Evolutionary conservation across 2,797 vertebrate species (phyloP).

Genomic region (Pseudochromis fuscus): DNA sequence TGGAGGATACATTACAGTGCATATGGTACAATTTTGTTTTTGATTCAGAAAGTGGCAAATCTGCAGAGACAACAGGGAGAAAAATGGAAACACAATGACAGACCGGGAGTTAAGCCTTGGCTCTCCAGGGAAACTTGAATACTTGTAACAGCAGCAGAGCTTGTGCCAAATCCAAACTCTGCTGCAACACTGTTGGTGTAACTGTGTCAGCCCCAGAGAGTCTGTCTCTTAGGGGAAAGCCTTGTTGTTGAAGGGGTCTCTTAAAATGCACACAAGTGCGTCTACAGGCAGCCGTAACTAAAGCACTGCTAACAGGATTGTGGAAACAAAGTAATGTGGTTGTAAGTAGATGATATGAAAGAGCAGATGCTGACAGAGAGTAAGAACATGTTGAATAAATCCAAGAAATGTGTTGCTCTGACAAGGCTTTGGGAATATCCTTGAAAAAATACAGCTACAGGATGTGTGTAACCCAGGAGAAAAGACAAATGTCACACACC

Average conservation of each 20-base stretch:
- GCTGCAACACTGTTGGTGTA: conserved; percentile 24
- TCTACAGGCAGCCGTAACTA: conserved; percentile 20
- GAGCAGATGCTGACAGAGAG: neutral
- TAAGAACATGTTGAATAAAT: neutral
- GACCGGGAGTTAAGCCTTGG: conserved; percentile 8
- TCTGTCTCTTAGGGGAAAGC: conserved; percentile 41
- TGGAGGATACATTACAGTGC: neutral
- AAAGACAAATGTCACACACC: neutral
- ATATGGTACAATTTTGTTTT: conserved; percentile 9
- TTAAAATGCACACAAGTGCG: conserved; percentile 37
- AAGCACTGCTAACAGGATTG: conserved; percentile 41
- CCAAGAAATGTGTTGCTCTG: neutral
- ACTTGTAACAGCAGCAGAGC: conserved; percentile 30
- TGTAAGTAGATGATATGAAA: conserved; percentile 36
- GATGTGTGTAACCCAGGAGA: neutral
- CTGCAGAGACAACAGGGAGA: conserved; percentile 13
- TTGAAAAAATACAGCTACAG: neutral
- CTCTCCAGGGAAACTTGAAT: conserved; percentile 45
- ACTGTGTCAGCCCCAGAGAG: conserved; percentile 39
- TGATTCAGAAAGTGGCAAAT: conserved; percentile 31
- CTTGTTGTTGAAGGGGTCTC: conserved; percentile 41
- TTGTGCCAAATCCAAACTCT: conserved; percentile 33
- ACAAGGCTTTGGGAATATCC: neutral
- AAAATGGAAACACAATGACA: conserved; percentile 12
- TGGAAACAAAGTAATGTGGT: conserved; percentile 15